Base-by-base conservation (phyloP, 2,113 vertebrate species). In the Anthoscopus minutus region DNA sequence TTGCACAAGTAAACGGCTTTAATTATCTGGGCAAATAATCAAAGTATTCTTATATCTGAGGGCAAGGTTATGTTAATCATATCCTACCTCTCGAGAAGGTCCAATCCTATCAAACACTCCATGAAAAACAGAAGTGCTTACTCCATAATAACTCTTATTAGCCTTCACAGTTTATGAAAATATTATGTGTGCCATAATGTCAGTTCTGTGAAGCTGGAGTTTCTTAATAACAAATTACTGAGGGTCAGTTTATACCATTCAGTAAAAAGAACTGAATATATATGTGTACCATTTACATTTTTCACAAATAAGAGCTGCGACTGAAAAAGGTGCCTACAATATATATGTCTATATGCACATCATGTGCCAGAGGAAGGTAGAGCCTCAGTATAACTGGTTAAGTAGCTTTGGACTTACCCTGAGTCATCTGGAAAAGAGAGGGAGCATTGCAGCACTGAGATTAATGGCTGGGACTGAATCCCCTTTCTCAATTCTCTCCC, bases 1-100 rank as follows among this genome's bases (percentile, higher is more conserved):
- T 81, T 76, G 85, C 65, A 69, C 85, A 84, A 90, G 72, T 81
- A 97, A 97, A 94, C 86, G 92, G 72, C 69, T 92, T 92, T 96
- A 95, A 97, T 96, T 96, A 92, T 79, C 86, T 88, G 37, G 40
- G 71, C 47, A 96, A 96, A 90, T 95, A 96, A 86, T 87, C 78
- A 91, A 86, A 93, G 95, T 71, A 86, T 86, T 90, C 89, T 94
- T 71, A 88, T 79, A 81, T 90, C 72, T 85, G 33, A 48, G 37
- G 56, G 37, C 3, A 6, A 95, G 90, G 76, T 93, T 90, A 53
- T 92, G 88, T 93, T 95, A 96, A 96, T 96, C 76, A 80, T 71
- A 81, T 81, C n/a, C 33, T 88, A 83, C 92, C 92, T 88, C 86
- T 95, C 93, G 85, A 96, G 89, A 94, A 92, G 72, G 37, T 74